phyloP scores from a whole-genome alignment of 2,888 invertebrate genomes.

The Aspidiotus rigidus region DNA sequence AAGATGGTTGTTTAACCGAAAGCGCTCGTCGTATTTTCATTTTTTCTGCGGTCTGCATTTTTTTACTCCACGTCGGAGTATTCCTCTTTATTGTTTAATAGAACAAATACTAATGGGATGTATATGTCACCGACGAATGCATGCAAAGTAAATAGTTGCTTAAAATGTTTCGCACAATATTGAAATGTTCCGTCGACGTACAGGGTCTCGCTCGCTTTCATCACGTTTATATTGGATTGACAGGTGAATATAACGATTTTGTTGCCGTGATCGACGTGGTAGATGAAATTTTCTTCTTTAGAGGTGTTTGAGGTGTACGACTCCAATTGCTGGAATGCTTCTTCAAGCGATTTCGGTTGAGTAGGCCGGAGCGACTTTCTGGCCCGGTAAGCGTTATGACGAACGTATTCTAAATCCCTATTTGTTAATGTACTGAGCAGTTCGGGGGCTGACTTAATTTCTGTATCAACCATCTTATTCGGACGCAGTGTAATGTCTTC shows the following conservation, averaged over 20 bases:
- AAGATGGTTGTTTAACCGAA: too few relatives aligned
- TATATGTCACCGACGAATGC: background rate
- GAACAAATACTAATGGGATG: background rate
- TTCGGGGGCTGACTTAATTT: background rate
- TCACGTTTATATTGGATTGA: background rate
- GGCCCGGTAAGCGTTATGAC: background rate
- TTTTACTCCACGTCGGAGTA: too few relatives aligned
- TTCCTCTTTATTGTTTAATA: background rate
- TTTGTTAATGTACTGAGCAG: background rate
- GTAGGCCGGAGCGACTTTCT: slow-evolving; percentile 1
- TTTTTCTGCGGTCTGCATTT: too few relatives aligned
- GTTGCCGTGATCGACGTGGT: background rate
- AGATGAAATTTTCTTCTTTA: background rate
- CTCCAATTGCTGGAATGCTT: background rate
- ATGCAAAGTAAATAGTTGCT: background rate
- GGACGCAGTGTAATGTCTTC: background rate
- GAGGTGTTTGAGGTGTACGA: background rate
- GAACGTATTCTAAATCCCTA: background rate
- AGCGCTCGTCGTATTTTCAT: too few relatives aligned
- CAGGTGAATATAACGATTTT: background rate
- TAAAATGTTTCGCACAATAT: background rate
- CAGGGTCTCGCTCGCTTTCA: background rate
- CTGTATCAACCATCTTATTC: background rate
- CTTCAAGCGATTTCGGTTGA: background rate
- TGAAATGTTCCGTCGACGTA: slow-evolving; percentile 2